phyloP scores from a whole-genome alignment of 2,797 vertebrate species.

The Triplophysa yarkandensis region DNA sequence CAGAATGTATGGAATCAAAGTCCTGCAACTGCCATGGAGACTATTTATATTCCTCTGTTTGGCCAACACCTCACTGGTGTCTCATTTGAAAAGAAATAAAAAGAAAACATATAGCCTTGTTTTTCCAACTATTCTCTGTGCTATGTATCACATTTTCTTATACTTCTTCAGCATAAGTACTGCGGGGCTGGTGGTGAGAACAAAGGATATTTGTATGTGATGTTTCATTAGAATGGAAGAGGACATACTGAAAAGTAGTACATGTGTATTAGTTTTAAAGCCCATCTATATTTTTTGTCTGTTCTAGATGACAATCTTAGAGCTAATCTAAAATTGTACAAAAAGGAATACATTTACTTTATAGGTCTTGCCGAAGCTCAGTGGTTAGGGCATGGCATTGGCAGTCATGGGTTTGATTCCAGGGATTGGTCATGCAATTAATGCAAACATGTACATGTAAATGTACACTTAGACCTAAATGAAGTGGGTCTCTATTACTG shows the following conservation, averaged over 20 bases:
- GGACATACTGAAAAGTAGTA: background rate
- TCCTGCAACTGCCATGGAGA: constrained; percentile 21
- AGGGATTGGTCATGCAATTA: too few species aligned
- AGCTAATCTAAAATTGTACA: background rate
- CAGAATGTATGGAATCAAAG: constrained; percentile 44
- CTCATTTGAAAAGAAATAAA: constrained; percentile 51
- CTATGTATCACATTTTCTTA: constrained; percentile 33
- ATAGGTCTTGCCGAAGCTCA: too few species aligned
- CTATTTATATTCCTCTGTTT: constrained; percentile 43
- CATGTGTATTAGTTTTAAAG: background rate
- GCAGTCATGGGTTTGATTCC: too few species aligned
- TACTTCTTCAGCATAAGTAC: constrained; percentile 12
- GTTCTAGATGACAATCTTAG: background rate
- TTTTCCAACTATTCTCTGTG: constrained; percentile 6
- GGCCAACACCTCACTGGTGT: constrained; percentile 15
- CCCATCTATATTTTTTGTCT: background rate
- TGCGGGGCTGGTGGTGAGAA: constrained; percentile 24
- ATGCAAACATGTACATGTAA: too few species aligned
- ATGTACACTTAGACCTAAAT: too few species aligned
- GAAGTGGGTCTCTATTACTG: background rate
- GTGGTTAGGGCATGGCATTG: too few species aligned
- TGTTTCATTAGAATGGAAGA: constrained; percentile 26
- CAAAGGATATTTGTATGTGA: constrained; percentile 19
- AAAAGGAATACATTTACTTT: too few species aligned
- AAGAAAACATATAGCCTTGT: constrained; percentile 41